These are phyloP conservation scores for Cerastis leucographa DNA, from an alignment of 2,888 invertebrate species.

Conservation along the genomic window DNA sequence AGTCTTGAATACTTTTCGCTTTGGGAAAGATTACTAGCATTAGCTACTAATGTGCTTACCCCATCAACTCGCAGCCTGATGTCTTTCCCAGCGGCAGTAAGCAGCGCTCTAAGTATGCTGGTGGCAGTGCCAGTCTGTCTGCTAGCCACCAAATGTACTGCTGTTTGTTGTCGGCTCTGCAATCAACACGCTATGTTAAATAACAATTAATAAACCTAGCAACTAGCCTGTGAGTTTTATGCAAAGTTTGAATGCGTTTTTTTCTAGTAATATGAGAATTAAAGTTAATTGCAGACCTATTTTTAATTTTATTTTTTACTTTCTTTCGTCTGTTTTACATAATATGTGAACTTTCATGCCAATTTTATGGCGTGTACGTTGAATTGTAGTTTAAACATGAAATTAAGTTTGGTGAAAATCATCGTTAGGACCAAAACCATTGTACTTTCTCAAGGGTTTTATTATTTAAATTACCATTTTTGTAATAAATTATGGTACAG, in stretches of 20 bases:
- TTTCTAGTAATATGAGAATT: not conserved
- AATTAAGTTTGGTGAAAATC: not conserved
- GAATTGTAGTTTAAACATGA: not conserved
- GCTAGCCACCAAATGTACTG: constrained; percentile 98
- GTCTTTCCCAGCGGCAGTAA: constrained; percentile 97
- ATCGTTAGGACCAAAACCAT: not conserved
- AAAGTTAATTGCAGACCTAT: constrained; percentile 40
- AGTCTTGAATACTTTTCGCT: not conserved
- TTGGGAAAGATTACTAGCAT: not conserved
- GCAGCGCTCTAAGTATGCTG: constrained; percentile 96
- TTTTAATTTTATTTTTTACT: not conserved
- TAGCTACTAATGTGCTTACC: constrained; percentile 90
- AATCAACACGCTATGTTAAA: constrained; percentile 61
- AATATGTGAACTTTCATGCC: not conserved
- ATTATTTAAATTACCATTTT: not conserved
- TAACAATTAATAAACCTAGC: constrained; percentile 39
- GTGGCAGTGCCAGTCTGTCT: constrained; percentile 98
- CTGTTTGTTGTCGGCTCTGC: constrained; percentile 97
- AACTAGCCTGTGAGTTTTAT: constrained; percentile 19
- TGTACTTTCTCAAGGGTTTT: constrained; percentile 1
- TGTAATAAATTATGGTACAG: constrained; percentile 2
- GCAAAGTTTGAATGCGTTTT: constrained; percentile 28
- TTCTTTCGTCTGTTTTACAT: not conserved
- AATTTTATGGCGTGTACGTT: not conserved
- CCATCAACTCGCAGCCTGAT: constrained; percentile 96